These are phyloP conservation scores for Melinaea marsaeus DNA, from an alignment of 2,888 invertebrate species.

Conservation along the genomic window DNA sequence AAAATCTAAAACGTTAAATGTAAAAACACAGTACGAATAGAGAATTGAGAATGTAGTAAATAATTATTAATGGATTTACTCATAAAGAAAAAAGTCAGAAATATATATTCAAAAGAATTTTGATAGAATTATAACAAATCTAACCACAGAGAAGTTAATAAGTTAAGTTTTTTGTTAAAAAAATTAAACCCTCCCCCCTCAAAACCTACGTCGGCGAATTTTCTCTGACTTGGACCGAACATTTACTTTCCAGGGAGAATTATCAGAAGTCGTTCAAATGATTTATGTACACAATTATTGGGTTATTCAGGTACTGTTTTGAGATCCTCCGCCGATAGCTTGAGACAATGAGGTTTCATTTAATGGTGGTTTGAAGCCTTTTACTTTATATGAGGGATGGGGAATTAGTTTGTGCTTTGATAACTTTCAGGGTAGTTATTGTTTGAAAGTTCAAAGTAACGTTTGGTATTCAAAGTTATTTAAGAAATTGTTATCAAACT, in stretches of 20 bases:
- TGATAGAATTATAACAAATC: too few relatives aligned
- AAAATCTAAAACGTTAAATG: too few relatives aligned
- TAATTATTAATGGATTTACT: too few relatives aligned
- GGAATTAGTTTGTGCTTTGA: slow-evolving; percentile 8
- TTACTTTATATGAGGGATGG: slow-evolving; percentile 8
- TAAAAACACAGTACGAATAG: too few relatives aligned
- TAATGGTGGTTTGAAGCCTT: slow-evolving; percentile 41
- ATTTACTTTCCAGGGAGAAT: slow-evolving; percentile 67
- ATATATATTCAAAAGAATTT: too few relatives aligned
- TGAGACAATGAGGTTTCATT: slow-evolving; percentile 72
- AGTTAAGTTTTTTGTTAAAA: too few relatives aligned
- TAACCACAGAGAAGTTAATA: too few relatives aligned
- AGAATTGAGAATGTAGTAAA: too few relatives aligned
- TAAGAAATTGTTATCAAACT: too few relatives aligned
- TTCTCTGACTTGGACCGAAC: slow-evolving; percentile 39
- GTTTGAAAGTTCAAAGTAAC: neutral
- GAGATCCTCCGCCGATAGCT: slow-evolving; percentile 65
- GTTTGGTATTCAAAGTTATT: neutral
- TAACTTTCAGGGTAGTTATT: neutral
- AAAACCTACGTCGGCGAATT: slow-evolving; percentile 6
- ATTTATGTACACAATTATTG: slow-evolving; percentile 78
- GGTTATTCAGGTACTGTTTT: slow-evolving; percentile 76
- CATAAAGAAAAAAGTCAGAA: too few relatives aligned
- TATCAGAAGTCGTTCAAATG: slow-evolving; percentile 77
- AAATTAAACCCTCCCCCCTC: too few relatives aligned